Base-by-base conservation (phyloP, 2,888 invertebrate species). In the Tetragnatha montana region DNA sequence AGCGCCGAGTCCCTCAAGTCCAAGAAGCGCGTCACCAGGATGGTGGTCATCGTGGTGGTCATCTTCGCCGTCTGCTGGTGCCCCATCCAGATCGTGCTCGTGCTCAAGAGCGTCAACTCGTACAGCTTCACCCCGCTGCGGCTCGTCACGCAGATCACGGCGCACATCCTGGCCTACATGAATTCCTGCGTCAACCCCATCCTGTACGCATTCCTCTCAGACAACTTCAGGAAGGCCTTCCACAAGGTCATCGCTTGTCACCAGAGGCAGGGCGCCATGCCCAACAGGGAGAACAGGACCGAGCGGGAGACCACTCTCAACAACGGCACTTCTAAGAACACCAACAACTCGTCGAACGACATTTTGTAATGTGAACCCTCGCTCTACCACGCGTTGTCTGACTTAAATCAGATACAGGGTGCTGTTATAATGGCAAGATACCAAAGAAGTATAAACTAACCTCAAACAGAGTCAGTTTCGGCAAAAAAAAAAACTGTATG, bases 111-210 rank as follows among this genome's bases (percentile, higher is more conserved):
- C 19, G 94, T 97, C 92, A 95, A 96, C 91, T 93, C 94, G 79
- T 97, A 96, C 94, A 95, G 95, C 92, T 95, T 96, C 92, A 95
- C 95, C 0, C 93, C 94, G 49, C 94, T 95, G 14, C 68, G 88
- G 12, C 78, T 93, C 10, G 92, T 92, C 19, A 78, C 93, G 0
- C 93, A 93, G 90, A 92, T 94, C 88, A 92, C 93, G 21, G 92
- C 93, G 12, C 94, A 93, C 19, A 91, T 82, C 60, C 85, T 90
- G 90, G 98, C 98, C 21, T 98, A 98, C 94, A 97, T 96, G 94
- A 98, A 98, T 95, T 97, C 97, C 93, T 98, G 98, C 93, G 96
- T 98, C 92, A 98, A 98, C 94, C 98, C 98, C 0, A 96, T 98
- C 92, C 95, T 98, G 81, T 98, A 98, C 94, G 98, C 98, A 6